Evolutionary conservation across 2,797 vertebrate species (phyloP), one percentile per base, ranked within the genome.

Genomic region (Gymnoscopelus microlampas): DNA sequence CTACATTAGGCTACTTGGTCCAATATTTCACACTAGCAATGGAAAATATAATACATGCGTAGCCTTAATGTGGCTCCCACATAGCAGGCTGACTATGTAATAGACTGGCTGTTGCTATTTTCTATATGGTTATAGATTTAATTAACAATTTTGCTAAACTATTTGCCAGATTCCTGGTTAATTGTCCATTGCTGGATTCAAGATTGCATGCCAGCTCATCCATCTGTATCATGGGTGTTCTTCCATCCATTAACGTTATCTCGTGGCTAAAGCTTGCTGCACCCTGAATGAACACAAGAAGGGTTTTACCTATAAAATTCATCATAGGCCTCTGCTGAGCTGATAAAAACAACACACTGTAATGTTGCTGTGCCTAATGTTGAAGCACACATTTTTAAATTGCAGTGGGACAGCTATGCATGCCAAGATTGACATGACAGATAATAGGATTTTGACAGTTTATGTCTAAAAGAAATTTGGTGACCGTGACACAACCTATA

Each of bases 111-210:
- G 39, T 39, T 39, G 6, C 5, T 39, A 39, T 39, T 39, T 39
- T 2, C 39, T 39, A 39, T 39, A 39, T 51, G 29, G 51, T 68
- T 73, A 76, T 74, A 32, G 35, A 71, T 65, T 74, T 56, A 61
- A 13, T 60, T 66, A 61, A 80, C 48, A 73, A 61, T 60, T 4
- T 24, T 63, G 71, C 55, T 13, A 3, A 67, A 65, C 35, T 68
- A 9, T 49, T 62, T 29, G 14, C 63, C 60, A 60, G 82, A 83
- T 80, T 86, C 44, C 69, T 84, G 82, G 48, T 71, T 81, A 74
- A 84, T 73, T 70, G 10, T 60, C 49, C 60, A 0, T 62, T 60
- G 62, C 26, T 66, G 59, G 72, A 74, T 47, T 58, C 1, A 68
- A 59, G 68, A 69, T 73, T 68, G 57, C 63, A 55, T 70, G 44